phyloP scores from a whole-genome alignment of 2,113 vertebrate species.

The Psittacula cyanocephala region DNA sequence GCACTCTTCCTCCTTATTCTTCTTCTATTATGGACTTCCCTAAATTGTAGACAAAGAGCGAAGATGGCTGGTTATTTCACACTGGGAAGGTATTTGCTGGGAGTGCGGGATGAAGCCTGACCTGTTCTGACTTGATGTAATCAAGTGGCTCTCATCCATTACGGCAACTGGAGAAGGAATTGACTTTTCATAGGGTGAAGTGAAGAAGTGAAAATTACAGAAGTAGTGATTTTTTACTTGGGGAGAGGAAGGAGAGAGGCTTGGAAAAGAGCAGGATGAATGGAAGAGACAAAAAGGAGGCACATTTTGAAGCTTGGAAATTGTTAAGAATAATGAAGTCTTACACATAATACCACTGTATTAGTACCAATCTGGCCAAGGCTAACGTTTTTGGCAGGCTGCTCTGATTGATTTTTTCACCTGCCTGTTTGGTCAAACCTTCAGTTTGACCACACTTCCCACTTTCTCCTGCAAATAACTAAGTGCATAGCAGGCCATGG shows the following conservation, averaged over 20 bases:
- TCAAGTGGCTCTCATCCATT: not conserved
- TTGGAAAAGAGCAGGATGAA: not conserved
- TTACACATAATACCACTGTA: not conserved
- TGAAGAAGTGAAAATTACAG: not conserved
- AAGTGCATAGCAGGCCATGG: not conserved
- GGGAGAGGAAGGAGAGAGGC: not conserved
- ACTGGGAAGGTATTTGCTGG: not conserved
- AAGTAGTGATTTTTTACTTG: not conserved
- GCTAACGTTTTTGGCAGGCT: not conserved
- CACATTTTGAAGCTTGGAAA: not conserved
- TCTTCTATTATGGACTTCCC: not conserved
- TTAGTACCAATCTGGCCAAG: not conserved
- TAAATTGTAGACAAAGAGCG: not conserved
- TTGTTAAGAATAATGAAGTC: not conserved
- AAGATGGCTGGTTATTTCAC: not conserved
- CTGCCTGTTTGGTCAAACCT: not conserved
- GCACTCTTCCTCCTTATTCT: not conserved
- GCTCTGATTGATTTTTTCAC: not conserved
- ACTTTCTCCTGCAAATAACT: not conserved
- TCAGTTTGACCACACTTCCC: not conserved
- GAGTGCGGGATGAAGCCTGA: not conserved
- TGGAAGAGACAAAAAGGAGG: not conserved
- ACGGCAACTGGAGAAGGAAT: not conserved
- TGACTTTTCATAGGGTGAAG: not conserved
- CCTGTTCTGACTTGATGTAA: not conserved